Evolutionary conservation across 2,797 vertebrate species (phyloP).

Genomic region (Mus spretus): DNA sequence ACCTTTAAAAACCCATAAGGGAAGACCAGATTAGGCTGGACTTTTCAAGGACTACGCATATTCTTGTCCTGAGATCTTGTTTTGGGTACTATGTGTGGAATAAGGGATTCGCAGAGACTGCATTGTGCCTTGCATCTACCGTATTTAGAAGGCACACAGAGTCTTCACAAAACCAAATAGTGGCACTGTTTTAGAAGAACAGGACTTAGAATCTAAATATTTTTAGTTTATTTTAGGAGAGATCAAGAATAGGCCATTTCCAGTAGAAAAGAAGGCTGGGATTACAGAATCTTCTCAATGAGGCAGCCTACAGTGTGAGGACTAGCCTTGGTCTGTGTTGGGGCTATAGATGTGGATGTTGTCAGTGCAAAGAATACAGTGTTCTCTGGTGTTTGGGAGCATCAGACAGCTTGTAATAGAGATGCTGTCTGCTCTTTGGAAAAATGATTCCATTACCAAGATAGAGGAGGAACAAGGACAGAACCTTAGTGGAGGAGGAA

Average conservation of each 20-base stretch:
- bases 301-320: not conserved
- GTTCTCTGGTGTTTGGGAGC: not conserved
- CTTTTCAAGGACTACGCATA: not conserved
- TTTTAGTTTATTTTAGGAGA: not conserved
- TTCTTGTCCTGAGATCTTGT: not conserved
- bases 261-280: accelerated
- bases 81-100: accelerated
- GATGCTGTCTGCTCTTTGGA: not conserved
- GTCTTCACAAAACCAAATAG: not conserved
- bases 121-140: accelerated
- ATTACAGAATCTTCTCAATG: no score
- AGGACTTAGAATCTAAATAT: not conserved
- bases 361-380: not conserved
- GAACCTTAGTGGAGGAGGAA: accelerated
- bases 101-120: not conserved
- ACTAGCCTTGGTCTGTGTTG: no score
- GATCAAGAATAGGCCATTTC: not conserved
- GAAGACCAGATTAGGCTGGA: not conserved
- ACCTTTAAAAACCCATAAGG: not conserved
- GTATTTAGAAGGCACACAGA: not conserved
- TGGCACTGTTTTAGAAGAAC: not conserved
- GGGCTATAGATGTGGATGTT: not conserved
- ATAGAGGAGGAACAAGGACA: not conserved
- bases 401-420: no score
- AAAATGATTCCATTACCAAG: not conserved